A percentile compares a stretch with the other conserved stretches of the same genome.
phyloP scores from a whole-genome alignment of 2,888 invertebrate genomes.

The Germaria angustata region DNA sequence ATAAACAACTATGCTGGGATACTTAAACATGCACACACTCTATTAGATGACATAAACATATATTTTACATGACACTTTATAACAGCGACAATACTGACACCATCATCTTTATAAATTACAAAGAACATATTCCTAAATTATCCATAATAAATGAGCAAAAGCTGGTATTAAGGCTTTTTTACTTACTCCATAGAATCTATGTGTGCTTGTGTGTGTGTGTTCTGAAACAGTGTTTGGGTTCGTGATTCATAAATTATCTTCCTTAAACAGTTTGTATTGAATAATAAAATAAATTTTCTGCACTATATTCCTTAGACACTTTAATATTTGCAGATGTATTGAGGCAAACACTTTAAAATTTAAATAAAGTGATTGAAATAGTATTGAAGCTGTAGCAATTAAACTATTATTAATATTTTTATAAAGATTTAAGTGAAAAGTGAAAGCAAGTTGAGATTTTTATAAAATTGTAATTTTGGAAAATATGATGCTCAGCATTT shows the following conservation, averaged over 20 bases:
- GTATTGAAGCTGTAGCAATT: too few species aligned
- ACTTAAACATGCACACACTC: not conserved
- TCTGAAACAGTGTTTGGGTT: not conserved
- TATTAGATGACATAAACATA: slow-evolving; percentile 27
- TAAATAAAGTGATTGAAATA: too few species aligned
- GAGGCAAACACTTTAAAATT: too few species aligned
- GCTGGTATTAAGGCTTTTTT: not conserved
- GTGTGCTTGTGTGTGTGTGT: not conserved
- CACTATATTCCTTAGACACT: too few species aligned
- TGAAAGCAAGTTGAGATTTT: too few species aligned
- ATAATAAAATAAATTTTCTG: too few species aligned
- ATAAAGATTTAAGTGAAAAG: too few species aligned
- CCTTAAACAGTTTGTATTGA: not conserved
- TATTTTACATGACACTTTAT: slow-evolving; percentile 26
- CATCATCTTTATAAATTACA: slow-evolving; percentile 29
- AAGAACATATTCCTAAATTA: slow-evolving; percentile 23
- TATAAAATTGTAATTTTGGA: too few species aligned
- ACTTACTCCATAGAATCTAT: too few species aligned
- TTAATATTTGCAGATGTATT: too few species aligned
- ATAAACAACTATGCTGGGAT: not conserved
- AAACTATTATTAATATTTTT: too few species aligned
- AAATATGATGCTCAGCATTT: too few species aligned
- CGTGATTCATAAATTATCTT: not conserved
- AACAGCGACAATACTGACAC: slow-evolving; percentile 3
- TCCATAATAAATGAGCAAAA: not conserved